Base-by-base conservation (phyloP, 1,140 invertebrate genomes). In the Aricia agestis region DNA sequence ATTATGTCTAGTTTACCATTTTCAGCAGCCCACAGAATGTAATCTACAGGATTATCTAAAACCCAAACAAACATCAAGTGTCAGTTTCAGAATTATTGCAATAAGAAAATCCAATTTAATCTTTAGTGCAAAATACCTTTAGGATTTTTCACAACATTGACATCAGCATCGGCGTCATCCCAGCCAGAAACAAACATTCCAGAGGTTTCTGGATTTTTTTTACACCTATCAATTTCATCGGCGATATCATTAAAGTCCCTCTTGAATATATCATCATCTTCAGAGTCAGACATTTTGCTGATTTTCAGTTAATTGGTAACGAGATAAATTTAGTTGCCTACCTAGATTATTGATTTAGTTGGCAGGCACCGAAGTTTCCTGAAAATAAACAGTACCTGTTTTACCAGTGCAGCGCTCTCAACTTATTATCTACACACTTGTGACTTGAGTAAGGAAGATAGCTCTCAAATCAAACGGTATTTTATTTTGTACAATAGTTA, bases 1-100 rank as follows among this genome's bases (percentile, higher is more conserved):
- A 98, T 86, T 70, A 93, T 90, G 42, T 95, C 93, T 0, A 96
- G 70, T 66, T 96, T 91, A 70, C 96, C 96, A 82, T 97, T 94
- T 92, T 98, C 97, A 57, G 97, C 96, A 57, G 97, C 97, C 93
- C 94, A 94, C 15, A 99, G 86, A 18, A 97, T 93, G 82, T 95
- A 94, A 79, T 94, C 94, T 63, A 93, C 92, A 19, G 94, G 93
- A 74, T 93, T 94, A 75, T 94, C 96, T 96, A 74, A 58, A 92
- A 92, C 67, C 73, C 13, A 52, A 52, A 15, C 45, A 9, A 52
- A 42, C 6, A 9, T 42, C 1, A 1, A 7, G 1, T 42, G 41
- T 42, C 6, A 42, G 41, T 11, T 42, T 9, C 11, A n/a, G n/a
- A n/a, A n/a, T n/a, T n/a, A n/a, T 11, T 9, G 25, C 25, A 25